phyloP scores from a whole-genome alignment of 2,888 invertebrate species.

The Ptilodon capucinus region DNA sequence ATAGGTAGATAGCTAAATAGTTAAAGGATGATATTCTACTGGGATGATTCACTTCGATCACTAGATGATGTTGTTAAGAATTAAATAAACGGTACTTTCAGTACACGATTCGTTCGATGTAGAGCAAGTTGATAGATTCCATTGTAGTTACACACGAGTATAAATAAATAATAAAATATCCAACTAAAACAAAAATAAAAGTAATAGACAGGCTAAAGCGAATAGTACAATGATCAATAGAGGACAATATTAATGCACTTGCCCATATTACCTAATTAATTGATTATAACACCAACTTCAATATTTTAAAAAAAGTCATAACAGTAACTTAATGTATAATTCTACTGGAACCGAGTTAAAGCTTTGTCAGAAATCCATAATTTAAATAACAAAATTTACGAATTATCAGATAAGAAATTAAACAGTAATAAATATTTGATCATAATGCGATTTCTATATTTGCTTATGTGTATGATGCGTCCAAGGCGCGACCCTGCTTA shows the following conservation, averaged over 20 bases:
- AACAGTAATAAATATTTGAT: conserved; percentile 83
- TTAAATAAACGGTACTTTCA: conserved; percentile 49
- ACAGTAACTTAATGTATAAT: conserved; percentile 81
- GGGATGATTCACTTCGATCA: conserved; percentile 55
- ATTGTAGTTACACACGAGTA: conserved; percentile 62
- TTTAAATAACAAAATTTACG: conserved; percentile 80
- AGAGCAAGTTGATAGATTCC: conserved; percentile 41
- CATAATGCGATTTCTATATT: conserved; percentile 68
- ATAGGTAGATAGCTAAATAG: conserved; percentile 70
- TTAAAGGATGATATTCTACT: conserved; percentile 65
- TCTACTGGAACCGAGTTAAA: conserved; percentile 83
- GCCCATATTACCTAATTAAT: conserved; percentile 81
- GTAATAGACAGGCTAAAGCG: conserved; percentile 77
- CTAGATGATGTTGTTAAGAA: conserved; percentile 43
- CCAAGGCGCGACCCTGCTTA: conserved; percentile 51
- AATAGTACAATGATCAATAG: conserved; percentile 77
- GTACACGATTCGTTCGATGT: conserved; percentile 44
- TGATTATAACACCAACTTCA: conserved; percentile 82
- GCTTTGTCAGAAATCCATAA: conserved; percentile 81
- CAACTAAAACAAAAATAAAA: conserved; percentile 79
- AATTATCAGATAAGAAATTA: conserved; percentile 76
- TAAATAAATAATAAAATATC: conserved; percentile 83
- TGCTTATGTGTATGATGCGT: conserved; percentile 60
- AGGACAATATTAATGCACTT: conserved; percentile 81
- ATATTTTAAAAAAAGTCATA: conserved; percentile 78